Evolutionary conservation across 2,888 invertebrate species (phyloP).

Genomic region (Lamellibrachia columna): DNA sequence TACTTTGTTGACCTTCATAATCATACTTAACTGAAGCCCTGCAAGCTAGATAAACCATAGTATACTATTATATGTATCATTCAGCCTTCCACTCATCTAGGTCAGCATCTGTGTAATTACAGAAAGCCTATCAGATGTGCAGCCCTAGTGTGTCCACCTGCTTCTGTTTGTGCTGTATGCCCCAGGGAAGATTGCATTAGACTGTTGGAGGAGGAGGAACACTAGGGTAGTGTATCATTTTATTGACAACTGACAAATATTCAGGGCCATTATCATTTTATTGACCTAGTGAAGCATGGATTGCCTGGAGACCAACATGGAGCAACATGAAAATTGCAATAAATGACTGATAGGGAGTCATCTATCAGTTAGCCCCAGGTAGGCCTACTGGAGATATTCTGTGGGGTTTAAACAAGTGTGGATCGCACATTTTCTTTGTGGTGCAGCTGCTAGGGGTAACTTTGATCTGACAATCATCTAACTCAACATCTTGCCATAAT

Average conservation of each 20-base stretch:
- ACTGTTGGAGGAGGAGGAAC: conserved; percentile 4
- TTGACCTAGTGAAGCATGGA: conserved; percentile 19
- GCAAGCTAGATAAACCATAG: conserved; percentile 13
- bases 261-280: conserved; percentile 19
- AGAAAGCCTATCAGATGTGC: conserved; percentile 21
- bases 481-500: neutral
- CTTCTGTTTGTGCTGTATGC: neutral
- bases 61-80: neutral
- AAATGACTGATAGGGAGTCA: conserved; percentile 22
- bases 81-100: conserved; percentile 10
- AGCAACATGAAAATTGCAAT: conserved; percentile 23
- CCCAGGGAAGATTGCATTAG: conserved; percentile 16
- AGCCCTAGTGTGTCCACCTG: conserved; percentile 17
- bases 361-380: neutral
- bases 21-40: conserved; percentile 19
- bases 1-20: conserved; percentile 20
- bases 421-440: neutral
- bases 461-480: neutral
- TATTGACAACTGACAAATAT: conserved; percentile 18
- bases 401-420: neutral
- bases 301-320: conserved; percentile 9
- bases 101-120: conserved; percentile 17
- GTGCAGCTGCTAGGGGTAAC: neutral
- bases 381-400: neutral
- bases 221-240: conserved; percentile 24